Conservation (phyloP, 2,113 vertebrate genomes). For the Melanerpes formicivorus region DNA sequence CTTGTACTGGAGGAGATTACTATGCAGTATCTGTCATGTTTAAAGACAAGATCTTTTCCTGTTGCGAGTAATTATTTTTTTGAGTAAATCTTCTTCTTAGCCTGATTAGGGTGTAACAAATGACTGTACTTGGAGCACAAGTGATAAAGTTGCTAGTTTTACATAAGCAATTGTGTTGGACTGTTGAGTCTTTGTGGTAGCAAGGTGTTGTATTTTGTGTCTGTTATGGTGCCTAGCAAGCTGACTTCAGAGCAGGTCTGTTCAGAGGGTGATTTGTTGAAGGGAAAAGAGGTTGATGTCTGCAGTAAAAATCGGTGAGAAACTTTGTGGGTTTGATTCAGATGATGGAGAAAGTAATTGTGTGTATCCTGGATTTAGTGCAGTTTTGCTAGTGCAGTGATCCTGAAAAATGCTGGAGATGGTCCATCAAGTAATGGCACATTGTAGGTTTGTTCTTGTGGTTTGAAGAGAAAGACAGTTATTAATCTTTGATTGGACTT, state of each 20-base stretch:
- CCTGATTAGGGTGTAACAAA: not conserved
- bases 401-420: not conserved
- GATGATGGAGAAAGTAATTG: not conserved
- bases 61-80: not conserved
- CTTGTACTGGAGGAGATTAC: not conserved
- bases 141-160: not conserved
- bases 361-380: not conserved
- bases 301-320: not conserved
- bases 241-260: not conserved
- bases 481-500: not conserved
- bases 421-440: not conserved
- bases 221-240: not conserved
- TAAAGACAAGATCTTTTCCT: not conserved
- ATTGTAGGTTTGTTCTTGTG: not conserved
- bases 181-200: not conserved
- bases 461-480: not conserved
- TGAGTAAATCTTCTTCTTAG: not conserved
- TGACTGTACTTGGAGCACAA: not conserved
- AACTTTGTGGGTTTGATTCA: not conserved
- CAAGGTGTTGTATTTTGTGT: not conserved
- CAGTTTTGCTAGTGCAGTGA: not conserved
- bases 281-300: not conserved
- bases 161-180: not conserved
- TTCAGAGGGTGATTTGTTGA: not conserved
- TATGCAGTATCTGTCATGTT: not conserved